Evolutionary conservation across 1,140 invertebrate species (phyloP).

Genomic region (Calliphora vicina): DNA sequence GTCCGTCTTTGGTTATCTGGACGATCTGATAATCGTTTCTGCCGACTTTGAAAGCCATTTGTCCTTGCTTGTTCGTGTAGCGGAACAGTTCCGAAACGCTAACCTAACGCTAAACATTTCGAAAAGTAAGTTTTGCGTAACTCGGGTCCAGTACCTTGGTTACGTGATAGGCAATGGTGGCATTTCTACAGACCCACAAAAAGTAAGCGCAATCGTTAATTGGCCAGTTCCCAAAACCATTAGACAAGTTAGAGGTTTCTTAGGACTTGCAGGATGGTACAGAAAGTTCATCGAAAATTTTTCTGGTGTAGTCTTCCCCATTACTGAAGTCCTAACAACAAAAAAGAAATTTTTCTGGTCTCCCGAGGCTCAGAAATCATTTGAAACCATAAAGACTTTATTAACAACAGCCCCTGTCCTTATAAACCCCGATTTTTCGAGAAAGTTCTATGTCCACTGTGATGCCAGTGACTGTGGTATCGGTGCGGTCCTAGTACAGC

Average conservation of each 20-base stretch:
- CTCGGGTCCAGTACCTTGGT: not conserved
- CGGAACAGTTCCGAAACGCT: not conserved
- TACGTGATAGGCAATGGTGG: too few species aligned
- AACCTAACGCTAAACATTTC: not conserved
- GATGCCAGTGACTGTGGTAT: conserved; percentile 14
- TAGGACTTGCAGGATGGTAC: not conserved
- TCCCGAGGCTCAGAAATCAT: not conserved
- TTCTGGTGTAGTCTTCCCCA: not conserved
- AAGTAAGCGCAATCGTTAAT: not conserved
- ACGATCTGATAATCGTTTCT: not conserved
- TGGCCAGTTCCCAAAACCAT: not conserved
- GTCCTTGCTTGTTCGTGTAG: not conserved
- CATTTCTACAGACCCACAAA: not conserved
- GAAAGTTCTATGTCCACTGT: conserved; percentile 8
- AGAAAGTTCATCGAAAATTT: not conserved
- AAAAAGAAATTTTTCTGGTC: conserved; percentile 2
- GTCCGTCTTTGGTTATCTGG: not conserved
- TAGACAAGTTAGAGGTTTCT: not conserved
- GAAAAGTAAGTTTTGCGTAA: not conserved
- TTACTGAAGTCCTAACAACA: conserved; percentile 3
- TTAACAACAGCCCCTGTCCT: not conserved
- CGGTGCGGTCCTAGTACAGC: conserved; percentile 6
- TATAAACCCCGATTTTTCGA: conserved; percentile 3
- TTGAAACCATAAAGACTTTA: not conserved
- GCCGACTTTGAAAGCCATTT: not conserved